phyloP scores from a whole-genome alignment of 2,113 vertebrate species.

The Ardeotis arabs region DNA sequence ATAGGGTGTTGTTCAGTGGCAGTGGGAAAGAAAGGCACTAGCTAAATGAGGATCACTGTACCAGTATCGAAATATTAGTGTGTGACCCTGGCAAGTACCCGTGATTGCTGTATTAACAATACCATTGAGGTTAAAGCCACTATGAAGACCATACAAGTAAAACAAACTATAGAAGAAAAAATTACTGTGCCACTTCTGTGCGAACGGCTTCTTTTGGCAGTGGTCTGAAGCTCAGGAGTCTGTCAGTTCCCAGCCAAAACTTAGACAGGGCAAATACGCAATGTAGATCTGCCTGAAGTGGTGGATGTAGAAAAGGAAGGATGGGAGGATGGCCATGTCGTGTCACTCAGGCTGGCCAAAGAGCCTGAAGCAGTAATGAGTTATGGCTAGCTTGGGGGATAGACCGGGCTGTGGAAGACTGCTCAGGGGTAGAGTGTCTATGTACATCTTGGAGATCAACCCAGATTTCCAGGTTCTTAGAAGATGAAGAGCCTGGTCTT shows the following conservation, averaged over 20 bases:
- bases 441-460: accelerated
- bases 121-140: not conserved
- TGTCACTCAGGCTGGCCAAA: not conserved
- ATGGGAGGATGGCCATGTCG: not conserved
- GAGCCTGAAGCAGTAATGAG: not conserved
- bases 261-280: not conserved
- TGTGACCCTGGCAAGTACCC: not conserved
- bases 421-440: not conserved
- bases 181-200: not conserved
- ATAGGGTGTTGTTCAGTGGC: not conserved
- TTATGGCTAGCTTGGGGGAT: accelerated
- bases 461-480: not conserved
- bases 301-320: not conserved
- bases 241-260: not conserved
- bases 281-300: not conserved
- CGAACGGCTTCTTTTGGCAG: not conserved
- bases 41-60: not conserved
- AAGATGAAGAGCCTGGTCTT: not conserved
- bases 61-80: not conserved
- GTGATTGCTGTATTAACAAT: not conserved
- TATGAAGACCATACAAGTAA: not conserved
- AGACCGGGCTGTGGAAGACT: not conserved
- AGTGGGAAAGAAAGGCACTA: not conserved
- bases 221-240: not conserved
- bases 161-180: not conserved